Conservation (phyloP, 2,113 vertebrate species). For the Euleptes europaea region DNA sequence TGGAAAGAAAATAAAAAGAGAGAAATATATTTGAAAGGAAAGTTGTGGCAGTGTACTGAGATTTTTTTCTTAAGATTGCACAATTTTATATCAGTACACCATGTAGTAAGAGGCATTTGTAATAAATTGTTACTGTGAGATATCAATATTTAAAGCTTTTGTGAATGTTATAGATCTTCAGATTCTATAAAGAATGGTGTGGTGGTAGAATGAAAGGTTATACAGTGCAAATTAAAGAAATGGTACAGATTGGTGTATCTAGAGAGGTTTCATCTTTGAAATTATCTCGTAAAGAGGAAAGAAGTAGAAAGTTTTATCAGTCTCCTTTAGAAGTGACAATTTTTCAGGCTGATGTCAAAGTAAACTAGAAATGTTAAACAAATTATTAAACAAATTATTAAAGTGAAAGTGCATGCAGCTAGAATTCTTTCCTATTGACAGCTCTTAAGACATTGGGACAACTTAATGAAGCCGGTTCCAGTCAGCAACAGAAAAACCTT, state of each 20-base stretch:
- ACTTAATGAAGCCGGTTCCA: constrained; percentile 3
- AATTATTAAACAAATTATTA: background rate
- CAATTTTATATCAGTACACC: no score
- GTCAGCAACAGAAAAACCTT: constrained; percentile 69
- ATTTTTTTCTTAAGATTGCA: no score
- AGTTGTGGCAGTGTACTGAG: no score
- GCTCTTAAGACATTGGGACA: constrained; percentile 66
- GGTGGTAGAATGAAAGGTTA: background rate
- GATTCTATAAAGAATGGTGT: no score
- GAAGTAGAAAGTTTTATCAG: background rate
- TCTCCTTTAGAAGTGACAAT: background rate
- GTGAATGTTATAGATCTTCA: background rate
- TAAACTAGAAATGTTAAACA: background rate
- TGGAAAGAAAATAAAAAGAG: no score
- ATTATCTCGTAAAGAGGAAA: background rate
- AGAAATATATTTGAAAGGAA: no score
- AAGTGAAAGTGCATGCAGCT: background rate
- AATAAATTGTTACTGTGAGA: background rate
- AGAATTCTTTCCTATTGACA: constrained; percentile 37
- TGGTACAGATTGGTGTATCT: background rate
- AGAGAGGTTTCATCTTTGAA: background rate
- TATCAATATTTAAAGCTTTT: background rate
- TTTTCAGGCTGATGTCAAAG: background rate
- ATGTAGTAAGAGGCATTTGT: background rate
- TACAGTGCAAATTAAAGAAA: background rate